phyloP scores from a whole-genome alignment of 2,797 vertebrate species.

The Phalloptychus januarius region DNA sequence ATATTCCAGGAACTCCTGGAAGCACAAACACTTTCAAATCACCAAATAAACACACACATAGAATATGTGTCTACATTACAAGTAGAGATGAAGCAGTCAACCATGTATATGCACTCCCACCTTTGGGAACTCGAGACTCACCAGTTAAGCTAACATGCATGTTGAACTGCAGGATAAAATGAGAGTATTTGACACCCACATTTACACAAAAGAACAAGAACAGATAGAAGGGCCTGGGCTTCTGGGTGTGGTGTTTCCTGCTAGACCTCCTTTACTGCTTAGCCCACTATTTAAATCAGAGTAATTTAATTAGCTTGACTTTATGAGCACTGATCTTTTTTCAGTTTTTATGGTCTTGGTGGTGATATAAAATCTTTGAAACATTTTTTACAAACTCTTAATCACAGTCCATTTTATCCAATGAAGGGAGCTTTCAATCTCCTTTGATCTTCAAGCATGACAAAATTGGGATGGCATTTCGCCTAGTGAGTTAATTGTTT shows the following conservation, averaged over 20 bases:
- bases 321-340: neutral
- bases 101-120: neutral
- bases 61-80: neutral
- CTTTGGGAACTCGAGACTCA: neutral
- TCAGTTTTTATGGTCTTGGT: neutral
- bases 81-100: neutral
- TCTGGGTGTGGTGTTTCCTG: neutral
- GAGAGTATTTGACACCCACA: neutral
- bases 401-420: neutral
- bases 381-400: neutral
- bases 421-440: neutral
- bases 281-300: neutral
- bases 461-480: conserved; percentile 4
- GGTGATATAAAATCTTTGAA: neutral
- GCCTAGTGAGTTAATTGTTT: conserved; percentile 9
- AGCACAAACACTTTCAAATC: neutral
- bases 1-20: neutral
- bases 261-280: neutral
- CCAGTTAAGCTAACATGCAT: neutral
- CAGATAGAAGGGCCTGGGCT: neutral
- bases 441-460: neutral
- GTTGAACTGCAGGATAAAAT: neutral
- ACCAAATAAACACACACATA: neutral
- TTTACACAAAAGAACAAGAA: neutral
- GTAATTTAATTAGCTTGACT: neutral